Evolutionary conservation across 2,888 invertebrate genomes (phyloP).

Genomic region (Globia sparganii): DNA sequence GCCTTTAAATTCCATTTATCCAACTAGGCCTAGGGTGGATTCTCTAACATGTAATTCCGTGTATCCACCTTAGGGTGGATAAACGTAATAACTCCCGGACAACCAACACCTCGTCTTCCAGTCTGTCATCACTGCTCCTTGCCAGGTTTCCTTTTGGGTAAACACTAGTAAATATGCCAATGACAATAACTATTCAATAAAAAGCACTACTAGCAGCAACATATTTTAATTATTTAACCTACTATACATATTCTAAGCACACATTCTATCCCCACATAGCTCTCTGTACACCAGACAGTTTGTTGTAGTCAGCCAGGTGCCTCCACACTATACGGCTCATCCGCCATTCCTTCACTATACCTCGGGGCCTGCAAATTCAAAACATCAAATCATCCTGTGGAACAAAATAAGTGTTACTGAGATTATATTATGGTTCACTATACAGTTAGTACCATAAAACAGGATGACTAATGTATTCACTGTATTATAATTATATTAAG

Average conservation of each 20-base stretch:
- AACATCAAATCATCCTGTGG: background rate
- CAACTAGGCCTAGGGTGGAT: no score
- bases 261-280: slow-evolving; percentile 95
- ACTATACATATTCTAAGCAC: slow-evolving; percentile 29
- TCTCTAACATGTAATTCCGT: no score
- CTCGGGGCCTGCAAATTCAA: slow-evolving; percentile 91
- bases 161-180: no score
- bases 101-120: background rate
- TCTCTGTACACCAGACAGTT: slow-evolving; percentile 96
- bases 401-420: background rate
- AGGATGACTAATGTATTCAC: background rate
- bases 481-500: background rate
- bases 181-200: background rate
- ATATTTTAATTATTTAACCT: slow-evolving; percentile 58
- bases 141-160: background rate
- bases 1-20: no score
- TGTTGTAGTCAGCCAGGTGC: slow-evolving; percentile 97
- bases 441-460: background rate
- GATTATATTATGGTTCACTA: no score
- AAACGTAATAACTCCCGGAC: no score
- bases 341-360: slow-evolving; percentile 95
- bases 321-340: slow-evolving; percentile 97
- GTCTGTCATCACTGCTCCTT: background rate
- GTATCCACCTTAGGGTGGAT: no score
- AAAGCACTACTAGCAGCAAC: slow-evolving; percentile 5